phyloP scores from a whole-genome alignment of 2,113 vertebrate genomes.

The Hippoglossus stenolepis region DNA sequence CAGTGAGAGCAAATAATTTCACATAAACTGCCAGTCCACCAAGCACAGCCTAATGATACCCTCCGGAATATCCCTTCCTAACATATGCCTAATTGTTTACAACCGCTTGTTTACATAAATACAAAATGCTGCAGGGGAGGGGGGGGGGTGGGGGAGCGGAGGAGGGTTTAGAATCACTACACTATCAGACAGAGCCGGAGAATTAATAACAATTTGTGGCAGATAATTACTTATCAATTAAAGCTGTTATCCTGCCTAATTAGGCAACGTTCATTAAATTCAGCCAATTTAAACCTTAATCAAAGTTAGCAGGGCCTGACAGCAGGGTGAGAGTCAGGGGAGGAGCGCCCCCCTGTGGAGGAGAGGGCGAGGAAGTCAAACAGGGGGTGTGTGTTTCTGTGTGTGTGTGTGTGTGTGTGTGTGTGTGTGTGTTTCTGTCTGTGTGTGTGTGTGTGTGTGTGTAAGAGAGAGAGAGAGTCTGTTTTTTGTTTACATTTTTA shows the following conservation, averaged over 20 bases:
- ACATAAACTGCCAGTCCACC: conserved; percentile 60
- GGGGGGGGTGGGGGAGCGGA: conserved; percentile 7
- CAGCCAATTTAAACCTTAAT: conserved; percentile 97
- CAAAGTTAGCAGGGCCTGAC: conserved; percentile 87
- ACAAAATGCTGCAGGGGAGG: conserved; percentile 66
- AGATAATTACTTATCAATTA: conserved; percentile 86
- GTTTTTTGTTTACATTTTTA: too few relatives aligned
- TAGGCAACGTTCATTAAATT: conserved; percentile 94
- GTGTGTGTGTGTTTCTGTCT: not conserved
- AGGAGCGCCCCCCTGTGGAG: conserved; percentile 85
- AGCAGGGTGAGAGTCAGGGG: conserved; percentile 60
- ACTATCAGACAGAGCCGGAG: conserved; percentile 63
- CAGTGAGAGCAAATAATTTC: conserved; percentile 56
- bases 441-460: too few relatives aligned
- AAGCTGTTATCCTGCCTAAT: conserved; percentile 97
- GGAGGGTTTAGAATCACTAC: conserved; percentile 56
- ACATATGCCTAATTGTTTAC: conserved; percentile 81
- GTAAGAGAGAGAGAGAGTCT: too few relatives aligned
- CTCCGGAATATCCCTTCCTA: conserved; percentile 64
- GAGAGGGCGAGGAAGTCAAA: not conserved
- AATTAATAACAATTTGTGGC: conserved; percentile 81
- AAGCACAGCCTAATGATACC: conserved; percentile 61
- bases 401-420: too few relatives aligned
- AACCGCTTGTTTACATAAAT: conserved; percentile 80
- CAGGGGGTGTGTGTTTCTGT: not conserved